Evolutionary conservation across 2,888 invertebrate genomes (phyloP).

Genomic region (Apotomis turbidana): DNA sequence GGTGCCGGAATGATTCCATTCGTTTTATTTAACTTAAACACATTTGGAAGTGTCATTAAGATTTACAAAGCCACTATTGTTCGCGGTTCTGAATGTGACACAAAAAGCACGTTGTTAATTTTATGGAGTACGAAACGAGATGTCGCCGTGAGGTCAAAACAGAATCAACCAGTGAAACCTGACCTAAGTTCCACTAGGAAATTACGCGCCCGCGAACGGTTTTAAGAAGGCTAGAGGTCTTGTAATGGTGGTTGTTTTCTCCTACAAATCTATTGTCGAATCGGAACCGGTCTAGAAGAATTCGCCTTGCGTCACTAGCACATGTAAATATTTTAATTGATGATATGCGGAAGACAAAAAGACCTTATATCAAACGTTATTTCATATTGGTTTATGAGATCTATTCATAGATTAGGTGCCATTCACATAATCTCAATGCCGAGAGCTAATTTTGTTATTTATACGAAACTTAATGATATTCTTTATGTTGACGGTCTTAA

Average conservation of each 20-base stretch:
- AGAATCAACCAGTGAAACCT: slow-evolving; percentile 58
- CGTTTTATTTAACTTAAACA: slow-evolving; percentile 42
- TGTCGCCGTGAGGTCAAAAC: slow-evolving; percentile 74
- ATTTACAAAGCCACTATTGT: slow-evolving; percentile 50
- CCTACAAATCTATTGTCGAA: slow-evolving; percentile 71
- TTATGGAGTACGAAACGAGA: slow-evolving; percentile 73
- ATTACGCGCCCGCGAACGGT: slow-evolving; percentile 42
- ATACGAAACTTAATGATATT: neutral
- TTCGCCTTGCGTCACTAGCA: slow-evolving; percentile 76
- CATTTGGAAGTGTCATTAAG: slow-evolving; percentile 37
- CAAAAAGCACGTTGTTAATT: slow-evolving; percentile 74
- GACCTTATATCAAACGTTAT: slow-evolving; percentile 63
- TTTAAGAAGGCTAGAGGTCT: slow-evolving; percentile 58
- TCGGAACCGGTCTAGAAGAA: slow-evolving; percentile 74
- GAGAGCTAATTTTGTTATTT: neutral
- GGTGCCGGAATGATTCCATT: slow-evolving; percentile 41
- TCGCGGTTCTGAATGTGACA: slow-evolving; percentile 71
- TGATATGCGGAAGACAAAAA: slow-evolving; percentile 79
- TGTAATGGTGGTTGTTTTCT: slow-evolving; percentile 67
- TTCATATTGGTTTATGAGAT: slow-evolving; percentile 58
- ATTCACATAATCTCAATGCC: slow-evolving; percentile 43
- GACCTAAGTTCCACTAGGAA: slow-evolving; percentile 55
- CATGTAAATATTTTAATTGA: slow-evolving; percentile 82
- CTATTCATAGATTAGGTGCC: slow-evolving; percentile 52
- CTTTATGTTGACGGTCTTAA: too few species aligned